Percentiles rank a stretch among this genome's conserved stretches.
Conservation (phyloP, 2,113 vertebrate genomes). For the Vulpes ferrilata region DNA sequence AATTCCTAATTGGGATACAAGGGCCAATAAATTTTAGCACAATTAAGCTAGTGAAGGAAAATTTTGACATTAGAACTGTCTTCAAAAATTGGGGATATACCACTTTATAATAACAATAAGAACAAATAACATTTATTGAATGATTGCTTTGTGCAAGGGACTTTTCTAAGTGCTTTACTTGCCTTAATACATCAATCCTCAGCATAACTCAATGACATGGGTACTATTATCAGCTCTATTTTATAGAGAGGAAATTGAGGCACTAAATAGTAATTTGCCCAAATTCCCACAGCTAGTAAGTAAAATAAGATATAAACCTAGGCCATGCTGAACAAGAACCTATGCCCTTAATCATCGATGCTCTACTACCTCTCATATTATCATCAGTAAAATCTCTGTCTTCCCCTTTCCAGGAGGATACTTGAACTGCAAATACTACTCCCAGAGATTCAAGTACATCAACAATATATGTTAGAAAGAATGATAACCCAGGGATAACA, state of each 20-base stretch:
- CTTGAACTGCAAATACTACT: slow-evolving; percentile 28
- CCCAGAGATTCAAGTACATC: not conserved
- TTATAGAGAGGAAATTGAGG: not conserved
- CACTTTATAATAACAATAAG: not conserved
- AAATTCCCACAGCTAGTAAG: not conserved
- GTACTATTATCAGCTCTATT: not conserved
- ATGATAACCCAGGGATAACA: not conserved
- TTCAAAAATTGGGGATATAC: not conserved
- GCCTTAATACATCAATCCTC: not conserved
- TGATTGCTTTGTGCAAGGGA: not conserved
- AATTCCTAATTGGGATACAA: not conserved
- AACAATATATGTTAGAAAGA: not conserved
- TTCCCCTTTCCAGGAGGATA: not conserved
- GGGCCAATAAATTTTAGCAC: not conserved
- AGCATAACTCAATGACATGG: not conserved
- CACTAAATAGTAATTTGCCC: not conserved
- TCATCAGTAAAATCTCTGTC: not conserved
- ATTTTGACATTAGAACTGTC: not conserved
- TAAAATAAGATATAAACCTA: not conserved
- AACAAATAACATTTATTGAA: not conserved
- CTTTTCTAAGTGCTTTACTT: not conserved
- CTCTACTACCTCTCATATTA: not conserved
- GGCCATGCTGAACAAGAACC: not conserved
- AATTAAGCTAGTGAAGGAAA: slow-evolving; percentile 16
- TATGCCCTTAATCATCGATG: not conserved